Evolutionary conservation across 2,797 vertebrate genomes (phyloP), one percentile per base, ranked within the genome.

Genomic region (Agapornis canus): DNA sequence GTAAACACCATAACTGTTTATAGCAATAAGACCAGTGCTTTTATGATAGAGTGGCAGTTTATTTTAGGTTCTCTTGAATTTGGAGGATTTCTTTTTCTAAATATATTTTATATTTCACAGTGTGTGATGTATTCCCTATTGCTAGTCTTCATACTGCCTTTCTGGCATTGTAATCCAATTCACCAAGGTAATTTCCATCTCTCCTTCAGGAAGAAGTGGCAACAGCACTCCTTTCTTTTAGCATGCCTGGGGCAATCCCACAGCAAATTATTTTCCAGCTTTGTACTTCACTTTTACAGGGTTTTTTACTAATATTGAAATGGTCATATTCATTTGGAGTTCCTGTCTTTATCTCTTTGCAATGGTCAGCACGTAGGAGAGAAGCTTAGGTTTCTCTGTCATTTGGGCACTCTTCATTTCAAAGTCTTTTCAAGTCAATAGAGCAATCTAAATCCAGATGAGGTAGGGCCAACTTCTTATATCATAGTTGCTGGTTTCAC

Each of bases 261-360:
- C 17, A 70, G 42, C 26, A 72, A 73, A 51, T 43, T 19, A 22
- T 60, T 90, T 94, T 92, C 23, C 27, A 59, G 7, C 42, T 70
- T 82, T 82, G 42, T 43, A n/a, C n/a, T 94, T 94, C 9, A 19
- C 17, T 77, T 90, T 79, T 66, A 15, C 9, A 13, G 22, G 21
- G 10, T 22, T 86, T 6, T 0, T 54, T 79, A 42, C 23, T 76
- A 3, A 32, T 52, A n/a, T 6, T 61, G 59, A 42, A 81, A 39
- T 31, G 9, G 10, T 61, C 2, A 0, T 49, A 42, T 47, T 51
- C 2, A 11, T 89, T 52, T 1, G 0, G 48, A 17, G 9, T 60
- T 79, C 9, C 13, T 81, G 20, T 35, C 13, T 10, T 64, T 84
- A 42, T 43, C 4, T 23, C 14, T 51, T 57, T 90, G 77, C 35